Evolutionary conservation across 2,888 invertebrate genomes (phyloP).

Genomic region (Petrolisthes cinctipes): DNA sequence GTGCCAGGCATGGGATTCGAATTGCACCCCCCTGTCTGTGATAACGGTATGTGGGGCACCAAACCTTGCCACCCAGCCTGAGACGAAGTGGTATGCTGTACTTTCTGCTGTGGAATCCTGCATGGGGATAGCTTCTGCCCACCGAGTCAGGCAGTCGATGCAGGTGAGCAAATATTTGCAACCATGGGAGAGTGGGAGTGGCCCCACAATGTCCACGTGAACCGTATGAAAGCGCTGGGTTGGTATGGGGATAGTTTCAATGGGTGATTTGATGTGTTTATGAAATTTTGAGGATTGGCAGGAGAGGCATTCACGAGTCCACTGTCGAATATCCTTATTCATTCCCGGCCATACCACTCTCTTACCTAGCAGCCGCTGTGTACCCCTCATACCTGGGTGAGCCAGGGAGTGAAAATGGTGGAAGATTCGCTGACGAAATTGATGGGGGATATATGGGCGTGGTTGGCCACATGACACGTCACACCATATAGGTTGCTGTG

Average conservation of each 20-base stretch:
- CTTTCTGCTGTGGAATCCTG: background rate
- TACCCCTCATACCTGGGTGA: background rate
- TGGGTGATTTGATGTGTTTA: background rate
- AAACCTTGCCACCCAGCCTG: background rate
- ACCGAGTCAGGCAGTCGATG: slow-evolving; percentile 2
- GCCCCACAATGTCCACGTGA: background rate
- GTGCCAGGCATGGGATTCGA: background rate
- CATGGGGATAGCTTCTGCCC: slow-evolving; percentile 13
- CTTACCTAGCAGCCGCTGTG: background rate
- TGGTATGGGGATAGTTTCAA: background rate
- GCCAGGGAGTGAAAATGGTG: background rate
- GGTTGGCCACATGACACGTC: slow-evolving; percentile 15
- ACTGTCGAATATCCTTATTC: background rate
- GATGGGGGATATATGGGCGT: background rate
- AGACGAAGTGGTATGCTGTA: slow-evolving; percentile 2
- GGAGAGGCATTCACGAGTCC: background rate
- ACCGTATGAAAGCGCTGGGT: background rate
- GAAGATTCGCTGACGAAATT: background rate
- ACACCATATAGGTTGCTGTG: too few species aligned
- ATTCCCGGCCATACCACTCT: background rate
- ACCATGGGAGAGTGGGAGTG: background rate
- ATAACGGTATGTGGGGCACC: background rate
- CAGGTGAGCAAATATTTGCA: slow-evolving; percentile 3
- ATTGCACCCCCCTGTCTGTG: background rate
- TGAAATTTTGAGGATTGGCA: background rate